phyloP scores from a whole-genome alignment of 2,797 vertebrate species.

The Saxicola maurus region DNA sequence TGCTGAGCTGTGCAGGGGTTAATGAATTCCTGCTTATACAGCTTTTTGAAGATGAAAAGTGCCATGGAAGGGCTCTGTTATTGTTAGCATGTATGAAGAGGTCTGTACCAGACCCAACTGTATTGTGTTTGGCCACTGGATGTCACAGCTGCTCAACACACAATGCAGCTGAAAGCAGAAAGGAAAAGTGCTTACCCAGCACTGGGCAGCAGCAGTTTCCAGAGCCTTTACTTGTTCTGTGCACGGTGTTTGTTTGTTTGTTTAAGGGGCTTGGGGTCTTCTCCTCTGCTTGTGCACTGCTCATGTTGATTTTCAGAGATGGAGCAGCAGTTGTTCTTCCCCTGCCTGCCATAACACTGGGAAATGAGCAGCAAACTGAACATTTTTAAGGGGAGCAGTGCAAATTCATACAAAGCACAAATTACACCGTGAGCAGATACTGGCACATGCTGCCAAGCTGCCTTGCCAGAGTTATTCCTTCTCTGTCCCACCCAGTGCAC shows the following conservation, averaged over 20 bases:
- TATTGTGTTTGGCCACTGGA: constrained; percentile 62
- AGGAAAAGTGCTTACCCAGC: constrained; percentile 34
- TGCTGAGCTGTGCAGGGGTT: not conserved
- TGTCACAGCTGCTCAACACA: constrained; percentile 49
- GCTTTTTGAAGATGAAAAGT: not conserved
- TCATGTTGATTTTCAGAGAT: not conserved
- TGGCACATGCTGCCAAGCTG: not conserved
- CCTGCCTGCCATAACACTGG: not conserved
- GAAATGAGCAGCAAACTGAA: not conserved
- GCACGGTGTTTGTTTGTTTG: not conserved
- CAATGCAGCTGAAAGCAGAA: not conserved
- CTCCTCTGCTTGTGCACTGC: not conserved
- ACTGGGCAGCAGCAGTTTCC: not conserved
- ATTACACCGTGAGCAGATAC: rapidly evolving
- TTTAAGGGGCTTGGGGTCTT: not conserved
- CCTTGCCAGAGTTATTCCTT: not conserved
- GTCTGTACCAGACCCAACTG: not conserved
- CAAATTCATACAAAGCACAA: rapidly evolving
- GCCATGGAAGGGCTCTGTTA: not conserved
- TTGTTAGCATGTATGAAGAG: not conserved
- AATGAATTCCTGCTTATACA: not conserved
- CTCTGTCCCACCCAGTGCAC: not conserved
- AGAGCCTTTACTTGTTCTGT: not conserved
- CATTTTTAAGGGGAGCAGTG: not conserved
- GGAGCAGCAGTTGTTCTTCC: not conserved